Conservation (phyloP, 2,888 invertebrate genomes). For the Caradrina clavipalpis region DNA sequence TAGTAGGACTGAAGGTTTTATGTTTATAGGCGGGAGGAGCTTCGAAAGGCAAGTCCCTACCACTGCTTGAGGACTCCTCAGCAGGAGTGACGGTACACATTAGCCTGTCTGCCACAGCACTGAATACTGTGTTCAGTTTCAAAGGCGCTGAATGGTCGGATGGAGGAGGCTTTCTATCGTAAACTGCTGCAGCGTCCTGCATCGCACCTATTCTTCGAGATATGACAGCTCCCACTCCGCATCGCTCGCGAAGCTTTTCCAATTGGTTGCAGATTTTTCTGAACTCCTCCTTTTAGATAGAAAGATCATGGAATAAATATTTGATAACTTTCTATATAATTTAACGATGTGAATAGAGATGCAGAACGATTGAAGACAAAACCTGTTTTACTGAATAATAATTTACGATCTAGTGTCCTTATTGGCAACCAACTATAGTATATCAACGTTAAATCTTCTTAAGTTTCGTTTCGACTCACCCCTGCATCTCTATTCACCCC, state of each 20-base stretch:
- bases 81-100: slow-evolving; percentile 89
- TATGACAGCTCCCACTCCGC: slow-evolving; percentile 94
- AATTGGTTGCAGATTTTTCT: slow-evolving; percentile 95
- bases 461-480: too few species aligned
- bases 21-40: slow-evolving; percentile 86
- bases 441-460: too few species aligned
- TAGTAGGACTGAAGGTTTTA: slow-evolving; percentile 88
- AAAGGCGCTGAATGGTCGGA: slow-evolving; percentile 87
- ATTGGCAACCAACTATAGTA: too few species aligned
- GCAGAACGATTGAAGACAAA: too few species aligned
- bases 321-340: background rate
- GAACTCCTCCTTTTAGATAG: slow-evolving; percentile 94
- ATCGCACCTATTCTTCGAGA: slow-evolving; percentile 95
- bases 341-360: too few species aligned
- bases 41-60: slow-evolving; percentile 86
- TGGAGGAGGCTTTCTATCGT: slow-evolving; percentile 89
- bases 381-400: too few species aligned
- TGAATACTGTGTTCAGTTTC: slow-evolving; percentile 89
- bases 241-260: slow-evolving; percentile 94
- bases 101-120: slow-evolving; percentile 88
- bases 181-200: slow-evolving; percentile 94
- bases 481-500: too few species aligned
- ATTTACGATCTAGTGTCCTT: too few species aligned
- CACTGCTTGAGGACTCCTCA: slow-evolving; percentile 88
- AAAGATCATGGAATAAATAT: slow-evolving; percentile 22